Base-by-base conservation (phyloP, 2,113 vertebrate species). In the Serinus canaria region DNA sequence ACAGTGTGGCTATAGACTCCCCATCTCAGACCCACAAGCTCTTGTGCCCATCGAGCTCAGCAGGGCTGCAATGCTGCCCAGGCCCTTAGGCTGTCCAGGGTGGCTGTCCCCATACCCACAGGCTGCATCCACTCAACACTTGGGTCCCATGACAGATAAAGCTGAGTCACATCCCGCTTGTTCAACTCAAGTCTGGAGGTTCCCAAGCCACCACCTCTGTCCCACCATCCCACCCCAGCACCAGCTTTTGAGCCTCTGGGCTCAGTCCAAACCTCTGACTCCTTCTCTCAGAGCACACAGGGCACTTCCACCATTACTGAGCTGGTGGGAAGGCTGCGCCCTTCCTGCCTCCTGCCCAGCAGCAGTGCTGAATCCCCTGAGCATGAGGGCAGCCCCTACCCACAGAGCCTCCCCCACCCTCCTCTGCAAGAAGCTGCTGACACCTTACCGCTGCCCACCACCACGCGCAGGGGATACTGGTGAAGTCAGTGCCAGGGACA, bases 361-460 rank as follows among this genome's bases (percentile, higher is more conserved):
- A 41, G 19, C 73, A 67, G 24, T 5, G 39, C 12, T 13, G n/a
- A 83, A 62, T 3, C 11, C 46, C 58, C 58, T 1, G 1, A 33
- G 63, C 41, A 70, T 33, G 3, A 1, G 17, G 28, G 49, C 72
- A 81, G 49, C 17, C 58, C 58, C 64, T 18, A 6, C 81, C 28
- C 58, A 8, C 0, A 0, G 23, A 69, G 33, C 44, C 56, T 41
- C 55, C 10, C 13, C 3, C 49, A 19, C 8, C 28, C 62, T 16
- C 7, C 66, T 24, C 50, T 16, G 13, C 33, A 43, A 35, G 55
- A 44, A 56, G 55, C 15, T 6, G 52, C 16, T 39, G 58, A 33
- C 30, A n/a, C 95, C 99, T 98, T 97, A 99, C 99, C 88, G 99
- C 98, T 44, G 99, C 99, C 99, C 99, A 99, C 99, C 98, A 99